phyloP scores from a whole-genome alignment of 2,113 vertebrate species.

The Catharus bicknelli region DNA sequence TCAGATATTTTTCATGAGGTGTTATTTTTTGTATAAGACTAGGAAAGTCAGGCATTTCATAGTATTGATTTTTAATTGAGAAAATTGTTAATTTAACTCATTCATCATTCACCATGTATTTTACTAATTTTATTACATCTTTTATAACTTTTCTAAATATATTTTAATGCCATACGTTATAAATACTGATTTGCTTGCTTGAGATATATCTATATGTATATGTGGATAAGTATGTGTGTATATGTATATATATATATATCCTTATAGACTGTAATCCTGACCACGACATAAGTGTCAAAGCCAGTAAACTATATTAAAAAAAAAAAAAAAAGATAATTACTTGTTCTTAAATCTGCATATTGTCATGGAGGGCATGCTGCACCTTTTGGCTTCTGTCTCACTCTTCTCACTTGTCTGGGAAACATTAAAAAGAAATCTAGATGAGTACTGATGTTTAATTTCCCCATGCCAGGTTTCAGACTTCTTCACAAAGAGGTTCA shows the following conservation, averaged over 20 bases:
- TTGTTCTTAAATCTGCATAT: not conserved
- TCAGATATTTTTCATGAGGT: not conserved
- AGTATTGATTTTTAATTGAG: not conserved
- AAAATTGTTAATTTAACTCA: not conserved
- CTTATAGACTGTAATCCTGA: not conserved
- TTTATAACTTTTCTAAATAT: not conserved
- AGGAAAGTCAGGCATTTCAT: not conserved
- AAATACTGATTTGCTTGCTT: not conserved
- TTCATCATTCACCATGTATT: not conserved
- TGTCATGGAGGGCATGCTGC: not conserved
- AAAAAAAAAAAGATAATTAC: not conserved
- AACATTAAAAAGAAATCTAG: conserved; percentile 4
- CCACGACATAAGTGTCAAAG: not conserved
- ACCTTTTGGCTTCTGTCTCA: not conserved
- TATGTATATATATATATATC: not conserved
- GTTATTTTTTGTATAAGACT: not conserved
- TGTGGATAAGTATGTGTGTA: too few species aligned
- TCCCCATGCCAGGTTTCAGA: conserved; percentile 32
- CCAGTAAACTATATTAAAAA: not conserved
- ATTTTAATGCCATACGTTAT: not conserved
- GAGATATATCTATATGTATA: not conserved
- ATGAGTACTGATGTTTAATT: conserved; percentile 19
- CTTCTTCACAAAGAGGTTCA: conserved; percentile 32
- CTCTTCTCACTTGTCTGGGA: not conserved
- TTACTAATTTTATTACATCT: not conserved